These are phyloP conservation scores for Microplitis mediator DNA, from an alignment of 1,140 invertebrate genomes.

Conservation along the genomic window DNA sequence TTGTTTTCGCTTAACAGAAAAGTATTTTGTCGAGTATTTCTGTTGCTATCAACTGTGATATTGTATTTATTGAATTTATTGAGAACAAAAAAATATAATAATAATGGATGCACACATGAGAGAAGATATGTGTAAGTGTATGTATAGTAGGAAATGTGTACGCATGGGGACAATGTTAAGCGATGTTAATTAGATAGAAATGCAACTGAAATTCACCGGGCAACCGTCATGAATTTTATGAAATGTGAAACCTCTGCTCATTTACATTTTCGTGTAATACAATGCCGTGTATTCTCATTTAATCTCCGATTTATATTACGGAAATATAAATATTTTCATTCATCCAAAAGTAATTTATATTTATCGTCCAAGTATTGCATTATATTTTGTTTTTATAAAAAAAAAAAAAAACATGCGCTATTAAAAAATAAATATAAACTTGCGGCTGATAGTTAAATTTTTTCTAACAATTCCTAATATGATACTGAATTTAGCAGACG, in stretches of 20 bases:
- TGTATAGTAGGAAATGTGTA: not conserved
- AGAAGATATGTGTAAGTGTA: not conserved
- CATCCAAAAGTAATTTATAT: not conserved
- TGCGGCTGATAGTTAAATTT: too few relatives aligned
- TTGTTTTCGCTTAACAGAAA: too few relatives aligned
- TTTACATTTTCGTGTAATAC: conserved; percentile 20
- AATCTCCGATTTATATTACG: conserved; percentile 3
- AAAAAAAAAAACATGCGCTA: too few relatives aligned
- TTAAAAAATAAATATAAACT: too few relatives aligned
- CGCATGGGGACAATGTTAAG: not conserved
- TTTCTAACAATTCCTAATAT: too few relatives aligned
- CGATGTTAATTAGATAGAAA: conserved; percentile 28
- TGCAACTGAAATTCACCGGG: conserved; percentile 5
- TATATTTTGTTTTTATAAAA: too few relatives aligned
- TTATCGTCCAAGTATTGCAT: not conserved
- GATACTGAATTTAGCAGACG: too few relatives aligned
- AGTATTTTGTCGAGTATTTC: too few relatives aligned
- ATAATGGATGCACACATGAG: too few relatives aligned
- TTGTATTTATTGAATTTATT: too few relatives aligned
- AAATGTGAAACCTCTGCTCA: conserved; percentile 6
- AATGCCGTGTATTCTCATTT: conserved; percentile 3
- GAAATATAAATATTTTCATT: conserved; percentile 2
- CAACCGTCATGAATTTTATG: conserved; percentile 14
- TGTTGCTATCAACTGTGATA: too few relatives aligned
- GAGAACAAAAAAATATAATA: too few relatives aligned